Evolutionary conservation across 2,888 invertebrate species (phyloP).

Genomic region (Odontothrips loti): DNA sequence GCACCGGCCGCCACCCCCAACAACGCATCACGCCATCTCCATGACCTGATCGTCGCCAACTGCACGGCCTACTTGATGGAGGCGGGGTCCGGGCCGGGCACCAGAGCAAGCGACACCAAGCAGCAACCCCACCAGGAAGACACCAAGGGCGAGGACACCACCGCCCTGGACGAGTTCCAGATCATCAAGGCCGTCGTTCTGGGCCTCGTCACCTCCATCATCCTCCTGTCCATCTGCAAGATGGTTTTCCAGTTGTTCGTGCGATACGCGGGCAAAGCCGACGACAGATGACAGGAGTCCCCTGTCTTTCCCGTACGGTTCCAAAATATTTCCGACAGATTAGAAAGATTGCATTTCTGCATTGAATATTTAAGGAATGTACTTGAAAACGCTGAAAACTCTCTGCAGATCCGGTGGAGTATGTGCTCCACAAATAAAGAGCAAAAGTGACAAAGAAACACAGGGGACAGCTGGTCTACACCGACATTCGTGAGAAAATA

Average conservation of each 20-base stretch:
- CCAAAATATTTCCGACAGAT: too few species aligned
- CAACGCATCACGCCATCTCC: not conserved
- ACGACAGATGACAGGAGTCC: conserved; percentile 36
- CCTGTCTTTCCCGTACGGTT: too few species aligned
- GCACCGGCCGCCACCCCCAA: not conserved
- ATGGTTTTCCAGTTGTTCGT: conserved; percentile 45
- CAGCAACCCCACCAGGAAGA: too few species aligned
- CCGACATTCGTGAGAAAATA: too few species aligned
- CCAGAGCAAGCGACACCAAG: not conserved
- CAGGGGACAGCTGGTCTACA: too few species aligned
- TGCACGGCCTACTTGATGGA: not conserved
- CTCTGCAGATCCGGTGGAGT: too few species aligned
- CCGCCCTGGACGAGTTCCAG: conserved; percentile 41
- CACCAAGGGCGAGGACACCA: too few species aligned
- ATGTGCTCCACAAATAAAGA: too few species aligned
- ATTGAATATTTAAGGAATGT: too few species aligned
- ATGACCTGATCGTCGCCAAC: not conserved
- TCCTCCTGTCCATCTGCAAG: conserved; percentile 45
- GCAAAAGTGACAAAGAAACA: too few species aligned
- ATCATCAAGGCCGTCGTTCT: conserved; percentile 45
- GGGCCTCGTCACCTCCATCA: conserved; percentile 43
- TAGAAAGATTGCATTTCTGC: too few species aligned
- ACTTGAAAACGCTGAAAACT: too few species aligned
- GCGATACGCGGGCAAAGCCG: conserved; percentile 40
- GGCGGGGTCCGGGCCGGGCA: not conserved